Evolutionary conservation across 2,113 vertebrate species (phyloP), one percentile per base, ranked within the genome.

Genomic region (Mystacornis crossleyi): DNA sequence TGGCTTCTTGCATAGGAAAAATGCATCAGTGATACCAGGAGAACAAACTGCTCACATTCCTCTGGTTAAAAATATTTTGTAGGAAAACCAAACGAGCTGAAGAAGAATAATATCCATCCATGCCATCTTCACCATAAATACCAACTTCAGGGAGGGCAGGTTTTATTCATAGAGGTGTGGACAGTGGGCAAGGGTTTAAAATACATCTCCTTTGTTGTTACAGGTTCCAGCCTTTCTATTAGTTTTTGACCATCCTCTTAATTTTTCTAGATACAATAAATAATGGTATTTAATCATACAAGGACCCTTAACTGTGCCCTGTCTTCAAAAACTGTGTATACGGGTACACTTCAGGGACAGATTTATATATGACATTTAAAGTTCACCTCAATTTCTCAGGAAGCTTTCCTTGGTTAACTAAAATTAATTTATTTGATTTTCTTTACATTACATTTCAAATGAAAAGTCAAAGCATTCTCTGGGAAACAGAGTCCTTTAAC

Each of bases 381-480:
- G 58, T 79, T 91, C 42, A 65, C 36, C 45, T 85, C 29, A 1
- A 9, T 82, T 85, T 69, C 50, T 66, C 33, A 54, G 71, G 45
- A 66, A 96, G 48, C 8, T 40, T 40, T 72, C 38, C 29, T 80
- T 54, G 14, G 36, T 57, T 85, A 71, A 81, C 20, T 29, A 2
- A 75, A 47, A 45, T 72, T 93, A 33, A 80, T 72, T 87, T 48
- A 17, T 93, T 75, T 69, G 8, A n/a, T 90, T 91, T 82, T 73
- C 10, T n/a, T 42, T 77, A 31, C 4, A 61, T 60, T 67, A 9
- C 18, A 66, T 83, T 78, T 81, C 55, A 69, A 72, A 81, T 16
- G 16, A 89, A 78, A 95, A 92, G 64, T 62, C 43, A 86, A 88
- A 81, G 23, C 45, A 18, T 85, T 79, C 23, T 81, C 48, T 69